Percentiles rank a stretch among this genome's conserved stretches.
phyloP scores from a whole-genome alignment of 2,113 vertebrate species.

The mouse (Mus musculus) region DNA sequence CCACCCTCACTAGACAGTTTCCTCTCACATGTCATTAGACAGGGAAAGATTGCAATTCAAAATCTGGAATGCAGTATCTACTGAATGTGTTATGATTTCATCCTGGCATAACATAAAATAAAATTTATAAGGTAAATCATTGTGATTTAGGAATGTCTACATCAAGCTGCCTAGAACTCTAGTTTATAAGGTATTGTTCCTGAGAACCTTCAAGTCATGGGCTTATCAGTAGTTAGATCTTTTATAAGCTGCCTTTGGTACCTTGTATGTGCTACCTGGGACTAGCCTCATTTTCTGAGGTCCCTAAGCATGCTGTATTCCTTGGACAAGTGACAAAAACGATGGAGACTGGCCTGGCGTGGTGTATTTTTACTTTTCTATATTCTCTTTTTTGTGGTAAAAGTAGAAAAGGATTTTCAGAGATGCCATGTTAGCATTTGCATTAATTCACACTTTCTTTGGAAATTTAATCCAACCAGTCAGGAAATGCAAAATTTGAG shows the following conservation, averaged over 20 bases:
- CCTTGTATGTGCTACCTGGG: conserved; percentile 53
- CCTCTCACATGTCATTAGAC: neutral
- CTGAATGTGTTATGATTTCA: neutral
- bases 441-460: conserved; percentile 82
- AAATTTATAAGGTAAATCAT: neutral
- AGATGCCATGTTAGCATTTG: conserved; percentile 82
- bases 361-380: conserved; percentile 80
- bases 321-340: conserved; percentile 72
- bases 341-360: conserved; percentile 69
- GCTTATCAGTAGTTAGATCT: neutral
- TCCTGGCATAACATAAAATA: neutral
- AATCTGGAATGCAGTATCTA: neutral
- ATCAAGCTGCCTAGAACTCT: neutral
- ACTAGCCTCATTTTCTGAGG: conserved; percentile 43
- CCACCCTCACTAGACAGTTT: neutral
- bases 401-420: conserved; percentile 82
- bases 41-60: neutral
- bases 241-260: neutral
- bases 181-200: neutral
- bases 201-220: neutral
- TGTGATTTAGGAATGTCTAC: neutral
- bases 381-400: conserved; percentile 79
- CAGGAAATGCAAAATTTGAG: conserved; percentile 77
- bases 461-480: conserved; percentile 80
- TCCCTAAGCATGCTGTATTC: conserved; percentile 64